Conservation (phyloP, 2,797 vertebrate species). For the Enteromius paludinosus region DNA sequence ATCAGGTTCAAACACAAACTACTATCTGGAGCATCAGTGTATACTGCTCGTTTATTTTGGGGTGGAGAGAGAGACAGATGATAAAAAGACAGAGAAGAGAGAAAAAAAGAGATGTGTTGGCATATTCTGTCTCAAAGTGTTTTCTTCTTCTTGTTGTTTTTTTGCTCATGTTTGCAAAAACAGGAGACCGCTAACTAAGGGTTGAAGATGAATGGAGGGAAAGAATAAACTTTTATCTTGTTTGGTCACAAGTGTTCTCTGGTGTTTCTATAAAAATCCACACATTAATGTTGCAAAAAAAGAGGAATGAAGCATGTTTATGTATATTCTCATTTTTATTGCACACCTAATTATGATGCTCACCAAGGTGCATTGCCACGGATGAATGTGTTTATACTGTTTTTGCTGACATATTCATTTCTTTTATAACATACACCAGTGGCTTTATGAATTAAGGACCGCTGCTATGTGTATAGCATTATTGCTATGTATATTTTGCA, state of each 20-base stretch:
- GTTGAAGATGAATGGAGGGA: background rate
- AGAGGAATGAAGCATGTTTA: background rate
- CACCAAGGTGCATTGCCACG: background rate
- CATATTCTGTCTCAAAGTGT: slow-evolving; percentile 13
- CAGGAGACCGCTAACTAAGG: background rate
- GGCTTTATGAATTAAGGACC: slow-evolving; percentile 5
- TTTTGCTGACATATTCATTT: slow-evolving; percentile 14
- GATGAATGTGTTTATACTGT: background rate
- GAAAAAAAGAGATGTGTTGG: slow-evolving; percentile 35
- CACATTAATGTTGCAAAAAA: background rate
- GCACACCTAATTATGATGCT: background rate
- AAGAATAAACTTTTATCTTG: background rate
- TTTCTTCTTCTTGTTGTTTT: background rate
- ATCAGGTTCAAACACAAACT: slow-evolving; percentile 40
- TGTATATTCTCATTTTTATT: background rate
- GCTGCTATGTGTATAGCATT: background rate
- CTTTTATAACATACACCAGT: background rate
- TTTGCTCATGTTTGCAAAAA: slow-evolving; percentile 37
- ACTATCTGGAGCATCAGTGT: slow-evolving; percentile 39
- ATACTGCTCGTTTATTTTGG: slow-evolving; percentile 36
- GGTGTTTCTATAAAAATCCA: slow-evolving; percentile 11
- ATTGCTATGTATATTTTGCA: background rate
- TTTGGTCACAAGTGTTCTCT: background rate
- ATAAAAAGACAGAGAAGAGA: slow-evolving; percentile 31
- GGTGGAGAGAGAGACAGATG: slow-evolving; percentile 35